Percentiles rank a stretch among this genome's conserved stretches.
Evolutionary conservation across 2,888 invertebrate genomes (phyloP).

Genomic region (Colletes collaris): DNA sequence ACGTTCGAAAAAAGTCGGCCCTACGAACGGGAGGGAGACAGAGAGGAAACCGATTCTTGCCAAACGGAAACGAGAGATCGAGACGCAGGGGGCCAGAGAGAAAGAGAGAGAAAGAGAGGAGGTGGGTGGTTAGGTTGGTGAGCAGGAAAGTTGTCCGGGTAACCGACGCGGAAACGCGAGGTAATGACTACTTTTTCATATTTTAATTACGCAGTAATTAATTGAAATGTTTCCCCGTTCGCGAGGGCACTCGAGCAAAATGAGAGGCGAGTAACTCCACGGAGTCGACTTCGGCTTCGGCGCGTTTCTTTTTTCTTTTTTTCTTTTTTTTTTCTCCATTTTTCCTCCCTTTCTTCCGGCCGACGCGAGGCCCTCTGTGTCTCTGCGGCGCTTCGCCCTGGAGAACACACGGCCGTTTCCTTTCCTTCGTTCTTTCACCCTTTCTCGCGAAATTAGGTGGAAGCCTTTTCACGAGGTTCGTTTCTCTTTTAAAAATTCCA

Average conservation of each 20-base stretch:
- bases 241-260: conserved; percentile 72
- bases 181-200: conserved; percentile 79
- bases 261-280: conserved; percentile 67
- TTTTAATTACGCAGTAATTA: conserved; percentile 79
- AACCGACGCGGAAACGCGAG: conserved; percentile 74
- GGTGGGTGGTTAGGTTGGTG: conserved; percentile 21
- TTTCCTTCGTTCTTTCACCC: conserved; percentile 49
- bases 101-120: conserved; percentile 24
- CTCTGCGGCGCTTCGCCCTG: conserved; percentile 3
- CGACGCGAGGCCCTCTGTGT: conserved; percentile 3
- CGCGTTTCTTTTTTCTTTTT: conserved; percentile 18
- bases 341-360: conserved; percentile 19
- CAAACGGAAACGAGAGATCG: not conserved
- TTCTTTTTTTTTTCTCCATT: conserved; percentile 1
- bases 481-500: conserved; percentile 45
- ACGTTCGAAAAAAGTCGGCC: conserved; percentile 17
- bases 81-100: conserved; percentile 20
- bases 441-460: conserved; percentile 62
- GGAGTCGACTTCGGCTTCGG: conserved; percentile 37
- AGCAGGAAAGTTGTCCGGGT: conserved; percentile 62
- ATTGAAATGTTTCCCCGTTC: conserved; percentile 73
- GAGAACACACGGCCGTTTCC: conserved; percentile 9
- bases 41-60: conserved; percentile 34
- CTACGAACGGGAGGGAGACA: conserved; percentile 4
- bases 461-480: conserved; percentile 50